Conservation (phyloP, 2,113 vertebrate genomes). For the Blennius ocellaris region DNA sequence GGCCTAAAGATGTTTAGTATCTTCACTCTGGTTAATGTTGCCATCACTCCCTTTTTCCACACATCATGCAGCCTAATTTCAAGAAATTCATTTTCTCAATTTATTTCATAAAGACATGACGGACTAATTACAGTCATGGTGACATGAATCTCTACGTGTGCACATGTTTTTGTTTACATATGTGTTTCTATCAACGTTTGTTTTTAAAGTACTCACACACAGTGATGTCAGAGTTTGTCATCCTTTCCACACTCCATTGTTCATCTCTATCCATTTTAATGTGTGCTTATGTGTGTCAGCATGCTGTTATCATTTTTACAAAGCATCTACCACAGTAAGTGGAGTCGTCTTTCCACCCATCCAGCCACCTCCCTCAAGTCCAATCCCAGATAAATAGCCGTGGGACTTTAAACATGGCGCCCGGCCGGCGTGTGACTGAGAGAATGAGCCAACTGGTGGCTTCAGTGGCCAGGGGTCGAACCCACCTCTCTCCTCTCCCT, state of each 20-base stretch:
- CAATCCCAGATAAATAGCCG: slow-evolving; percentile 72
- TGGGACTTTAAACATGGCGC: slow-evolving; percentile 81
- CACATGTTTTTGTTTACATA: no score
- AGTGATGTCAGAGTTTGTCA: slow-evolving; percentile 1
- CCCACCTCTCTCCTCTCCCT: slow-evolving; percentile 60
- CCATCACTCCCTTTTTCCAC: no score
- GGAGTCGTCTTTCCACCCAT: slow-evolving; percentile 21
- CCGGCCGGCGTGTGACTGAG: slow-evolving; percentile 79
- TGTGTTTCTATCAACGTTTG: no score
- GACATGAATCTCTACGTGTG: no score
- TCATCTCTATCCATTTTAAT: background rate
- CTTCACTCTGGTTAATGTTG: no score
- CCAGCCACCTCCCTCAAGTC: slow-evolving; percentile 49
- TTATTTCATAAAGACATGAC: no score
- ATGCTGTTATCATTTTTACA: slow-evolving; percentile 28
- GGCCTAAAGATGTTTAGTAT: no score
- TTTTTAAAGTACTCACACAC: background rate
- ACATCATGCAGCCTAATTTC: no score
- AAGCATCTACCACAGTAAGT: slow-evolving; percentile 34
- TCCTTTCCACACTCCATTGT: slow-evolving; percentile 2
- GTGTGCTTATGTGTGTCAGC: slow-evolving; percentile 9
- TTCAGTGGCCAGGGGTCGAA: slow-evolving; percentile 74
- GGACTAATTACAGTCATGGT: no score
- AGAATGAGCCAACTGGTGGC: slow-evolving; percentile 81
- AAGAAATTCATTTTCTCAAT: no score